phyloP scores from a whole-genome alignment of 2,113 vertebrate species.

The Orcinus orca region DNA sequence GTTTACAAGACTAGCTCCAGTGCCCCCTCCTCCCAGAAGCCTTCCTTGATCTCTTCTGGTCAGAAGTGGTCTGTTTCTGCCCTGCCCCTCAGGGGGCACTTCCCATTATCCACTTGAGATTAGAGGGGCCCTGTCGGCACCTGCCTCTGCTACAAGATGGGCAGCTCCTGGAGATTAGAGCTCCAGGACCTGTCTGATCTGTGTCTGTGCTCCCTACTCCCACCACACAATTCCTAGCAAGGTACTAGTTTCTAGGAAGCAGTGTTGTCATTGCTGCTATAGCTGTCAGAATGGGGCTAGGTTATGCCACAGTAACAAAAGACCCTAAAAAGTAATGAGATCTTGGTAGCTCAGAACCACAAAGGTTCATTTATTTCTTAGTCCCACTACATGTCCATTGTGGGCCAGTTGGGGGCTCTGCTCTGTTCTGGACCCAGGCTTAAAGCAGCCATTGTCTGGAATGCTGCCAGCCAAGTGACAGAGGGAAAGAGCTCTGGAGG shows the following conservation, averaged over 20 bases:
- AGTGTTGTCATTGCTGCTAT: too few relatives aligned
- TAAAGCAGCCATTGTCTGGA: not conserved
- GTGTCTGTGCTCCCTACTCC: too few relatives aligned
- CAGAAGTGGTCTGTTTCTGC: not conserved
- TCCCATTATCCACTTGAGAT: not conserved
- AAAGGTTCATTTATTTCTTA: not conserved
- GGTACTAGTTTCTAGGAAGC: not conserved
- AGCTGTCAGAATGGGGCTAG: not conserved
- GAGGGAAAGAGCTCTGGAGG: not conserved
- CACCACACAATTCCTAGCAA: not conserved
- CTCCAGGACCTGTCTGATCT: not conserved
- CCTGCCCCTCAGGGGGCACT: not conserved
- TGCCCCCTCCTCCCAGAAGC: not conserved
- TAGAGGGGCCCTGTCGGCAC: not conserved
- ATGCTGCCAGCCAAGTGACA: not conserved
- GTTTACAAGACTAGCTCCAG: not conserved
- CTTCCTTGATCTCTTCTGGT: not conserved
- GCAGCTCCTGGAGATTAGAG: not conserved
- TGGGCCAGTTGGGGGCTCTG: not conserved
- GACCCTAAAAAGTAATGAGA: not conserved
- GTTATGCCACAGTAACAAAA: not conserved
- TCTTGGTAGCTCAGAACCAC: not conserved
- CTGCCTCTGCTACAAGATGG: not conserved
- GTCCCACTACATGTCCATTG: accelerated
- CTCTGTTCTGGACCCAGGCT: not conserved